Conservation (phyloP, 2,113 vertebrate genomes). For the Catharus minimus region DNA sequence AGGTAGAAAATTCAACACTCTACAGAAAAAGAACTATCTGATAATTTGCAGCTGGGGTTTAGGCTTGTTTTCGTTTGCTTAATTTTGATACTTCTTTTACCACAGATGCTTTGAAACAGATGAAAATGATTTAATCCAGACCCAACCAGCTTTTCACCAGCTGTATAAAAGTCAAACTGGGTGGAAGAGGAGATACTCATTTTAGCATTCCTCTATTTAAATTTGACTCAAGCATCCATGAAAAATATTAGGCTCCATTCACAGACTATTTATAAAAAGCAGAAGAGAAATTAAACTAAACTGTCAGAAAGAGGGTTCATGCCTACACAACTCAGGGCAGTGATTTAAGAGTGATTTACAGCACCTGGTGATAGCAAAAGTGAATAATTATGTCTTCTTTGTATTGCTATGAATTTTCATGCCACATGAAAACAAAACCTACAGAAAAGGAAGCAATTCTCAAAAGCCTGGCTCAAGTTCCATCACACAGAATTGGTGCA, state of each 20-base stretch:
- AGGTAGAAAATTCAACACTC: constrained; percentile 44
- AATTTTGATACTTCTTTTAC: constrained; percentile 52
- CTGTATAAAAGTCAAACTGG: constrained; percentile 43
- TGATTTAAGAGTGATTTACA: background rate
- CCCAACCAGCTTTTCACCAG: constrained; percentile 44
- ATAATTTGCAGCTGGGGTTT: constrained; percentile 57
- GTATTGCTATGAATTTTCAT: background rate
- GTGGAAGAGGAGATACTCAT: background rate
- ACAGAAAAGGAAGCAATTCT: background rate
- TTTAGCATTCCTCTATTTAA: constrained; percentile 40
- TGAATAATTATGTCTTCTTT: background rate
- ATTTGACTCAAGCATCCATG: constrained; percentile 29
- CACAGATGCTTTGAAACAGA: constrained; percentile 51
- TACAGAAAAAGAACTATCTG: constrained; percentile 32
- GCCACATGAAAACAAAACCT: background rate
- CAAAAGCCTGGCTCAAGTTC: background rate
- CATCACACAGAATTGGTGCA: background rate
- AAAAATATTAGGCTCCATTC: constrained; percentile 38
- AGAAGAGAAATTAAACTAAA: constrained; percentile 12
- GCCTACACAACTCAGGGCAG: background rate
- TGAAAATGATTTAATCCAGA: constrained; percentile 28
- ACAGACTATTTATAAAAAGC: constrained; percentile 40
- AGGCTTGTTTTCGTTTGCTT: constrained; percentile 53
- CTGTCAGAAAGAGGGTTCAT: background rate
- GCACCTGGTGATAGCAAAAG: background rate